phyloP scores from a whole-genome alignment of 2,113 vertebrate species.

The Perca flavescens region DNA sequence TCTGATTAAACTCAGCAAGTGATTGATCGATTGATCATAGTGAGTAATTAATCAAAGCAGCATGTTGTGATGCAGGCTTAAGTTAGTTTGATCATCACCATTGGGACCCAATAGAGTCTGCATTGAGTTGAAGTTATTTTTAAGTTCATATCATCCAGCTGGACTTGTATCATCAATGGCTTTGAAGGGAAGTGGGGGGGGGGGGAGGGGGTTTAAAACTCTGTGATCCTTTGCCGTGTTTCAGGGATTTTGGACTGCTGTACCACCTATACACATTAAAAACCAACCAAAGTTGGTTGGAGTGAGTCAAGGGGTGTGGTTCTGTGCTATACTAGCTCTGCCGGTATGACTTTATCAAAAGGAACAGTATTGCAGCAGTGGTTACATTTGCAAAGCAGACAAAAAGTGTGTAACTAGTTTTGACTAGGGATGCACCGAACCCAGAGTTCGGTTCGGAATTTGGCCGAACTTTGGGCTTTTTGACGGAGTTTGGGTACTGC shows the following conservation, averaged over 20 bases:
- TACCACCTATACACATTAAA: background rate
- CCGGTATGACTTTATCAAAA: background rate
- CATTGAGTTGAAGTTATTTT: background rate
- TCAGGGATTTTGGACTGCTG: background rate
- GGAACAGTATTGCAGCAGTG: background rate
- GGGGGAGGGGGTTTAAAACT: too few species aligned
- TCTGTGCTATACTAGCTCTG: background rate
- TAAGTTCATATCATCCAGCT: background rate
- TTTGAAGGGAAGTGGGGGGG: background rate
- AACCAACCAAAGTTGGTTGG: background rate
- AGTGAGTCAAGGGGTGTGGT: background rate
- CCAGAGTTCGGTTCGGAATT: too few species aligned
- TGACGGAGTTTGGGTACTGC: too few species aligned
- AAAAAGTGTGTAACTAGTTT: background rate
- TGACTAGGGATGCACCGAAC: background rate
- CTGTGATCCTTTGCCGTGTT: background rate
- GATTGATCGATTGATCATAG: conserved; percentile 30
- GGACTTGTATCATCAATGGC: background rate
- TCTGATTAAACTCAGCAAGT: conserved; percentile 22
- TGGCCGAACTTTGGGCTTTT: too few species aligned
- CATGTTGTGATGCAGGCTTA: background rate
- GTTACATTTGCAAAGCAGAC: background rate
- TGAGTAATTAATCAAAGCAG: conserved; percentile 21
- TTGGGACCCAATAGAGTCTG: background rate
- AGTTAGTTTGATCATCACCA: conserved; percentile 5